A percentile compares a stretch with the other conserved stretches of the same genome.
phyloP scores from a whole-genome alignment of 2,888 invertebrate species.

The Tineola bisselliella region DNA sequence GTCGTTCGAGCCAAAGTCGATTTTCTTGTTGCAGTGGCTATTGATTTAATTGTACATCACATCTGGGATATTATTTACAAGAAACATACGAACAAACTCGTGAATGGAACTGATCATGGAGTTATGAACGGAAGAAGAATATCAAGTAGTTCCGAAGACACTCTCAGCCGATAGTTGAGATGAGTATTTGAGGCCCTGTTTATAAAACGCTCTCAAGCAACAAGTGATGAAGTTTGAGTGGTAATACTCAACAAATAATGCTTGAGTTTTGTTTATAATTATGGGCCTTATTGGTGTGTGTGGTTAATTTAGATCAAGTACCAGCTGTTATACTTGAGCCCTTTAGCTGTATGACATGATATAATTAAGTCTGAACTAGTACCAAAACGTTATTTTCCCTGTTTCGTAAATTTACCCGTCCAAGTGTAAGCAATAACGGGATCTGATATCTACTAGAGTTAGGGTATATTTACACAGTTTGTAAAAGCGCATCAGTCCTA shows the following conservation, averaged over 20 bases:
- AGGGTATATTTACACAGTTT: too few relatives aligned
- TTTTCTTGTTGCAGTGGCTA: constrained; percentile 91
- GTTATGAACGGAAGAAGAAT: constrained; percentile 33
- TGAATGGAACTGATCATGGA: constrained; percentile 20
- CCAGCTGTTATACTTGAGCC: too few relatives aligned
- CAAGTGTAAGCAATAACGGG: too few relatives aligned
- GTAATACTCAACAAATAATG: constrained; percentile 9
- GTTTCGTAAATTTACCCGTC: too few relatives aligned
- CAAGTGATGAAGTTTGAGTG: constrained; percentile 17
- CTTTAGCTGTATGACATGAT: too few relatives aligned
- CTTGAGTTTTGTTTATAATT: too few relatives aligned
- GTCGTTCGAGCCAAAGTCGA: background rate
- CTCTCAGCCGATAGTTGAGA: constrained; percentile 54
- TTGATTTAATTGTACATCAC: constrained; percentile 99
- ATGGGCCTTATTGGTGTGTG: too few relatives aligned
- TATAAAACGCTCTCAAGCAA: constrained; percentile 16
- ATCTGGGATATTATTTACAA: constrained; percentile 93
- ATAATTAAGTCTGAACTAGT: too few relatives aligned
- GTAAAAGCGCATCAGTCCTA: too few relatives aligned
- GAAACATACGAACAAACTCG: constrained; percentile 32
- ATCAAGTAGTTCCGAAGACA: constrained; percentile 61
- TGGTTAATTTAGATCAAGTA: too few relatives aligned
- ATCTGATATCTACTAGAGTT: too few relatives aligned
- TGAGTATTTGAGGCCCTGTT: background rate
- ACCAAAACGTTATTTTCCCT: too few relatives aligned